Percentiles rank a stretch among this genome's conserved stretches.
Evolutionary conservation across 2,888 invertebrate genomes (phyloP).

Genomic region (Drosophila mercatorum): DNA sequence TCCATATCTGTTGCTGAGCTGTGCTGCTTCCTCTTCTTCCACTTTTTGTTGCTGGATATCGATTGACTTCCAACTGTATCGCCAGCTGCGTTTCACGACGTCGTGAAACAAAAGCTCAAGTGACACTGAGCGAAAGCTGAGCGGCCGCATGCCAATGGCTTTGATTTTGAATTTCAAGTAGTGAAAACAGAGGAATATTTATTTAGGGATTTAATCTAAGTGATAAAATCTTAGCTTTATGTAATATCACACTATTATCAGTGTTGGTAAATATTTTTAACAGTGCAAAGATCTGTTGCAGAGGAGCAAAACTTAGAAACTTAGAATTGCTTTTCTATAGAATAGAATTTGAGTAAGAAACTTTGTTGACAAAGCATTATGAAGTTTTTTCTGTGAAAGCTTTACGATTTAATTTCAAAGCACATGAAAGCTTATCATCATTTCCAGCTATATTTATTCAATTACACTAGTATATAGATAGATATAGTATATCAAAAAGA

Average conservation of each 20-base stretch:
- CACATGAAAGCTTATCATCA: background rate
- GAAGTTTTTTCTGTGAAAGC: no score
- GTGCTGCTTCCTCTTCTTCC: no score
- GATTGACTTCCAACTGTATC: conserved; percentile 14
- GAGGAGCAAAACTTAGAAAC: background rate
- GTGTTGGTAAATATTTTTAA: background rate
- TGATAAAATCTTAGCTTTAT: no score
- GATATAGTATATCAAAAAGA: no score
- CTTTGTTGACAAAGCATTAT: no score
- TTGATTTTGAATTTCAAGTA: background rate
- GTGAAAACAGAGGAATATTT: no score
- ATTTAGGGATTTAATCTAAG: no score
- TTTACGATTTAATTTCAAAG: background rate
- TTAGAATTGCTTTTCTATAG: no score
- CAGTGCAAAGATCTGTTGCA: background rate
- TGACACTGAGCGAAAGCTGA: conserved; percentile 4
- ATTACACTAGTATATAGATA: no score
- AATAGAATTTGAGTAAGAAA: no score
- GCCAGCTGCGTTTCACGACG: conserved; percentile 37
- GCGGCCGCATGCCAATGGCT: no score
- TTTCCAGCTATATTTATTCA: background rate
- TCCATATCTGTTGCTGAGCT: conserved; percentile 5
- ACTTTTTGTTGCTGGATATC: background rate
- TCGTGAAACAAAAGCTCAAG: background rate
- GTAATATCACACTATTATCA: no score